These are phyloP conservation scores for Cheilosia vulpina DNA, from an alignment of 2,888 invertebrate genomes.

Conservation along the genomic window DNA sequence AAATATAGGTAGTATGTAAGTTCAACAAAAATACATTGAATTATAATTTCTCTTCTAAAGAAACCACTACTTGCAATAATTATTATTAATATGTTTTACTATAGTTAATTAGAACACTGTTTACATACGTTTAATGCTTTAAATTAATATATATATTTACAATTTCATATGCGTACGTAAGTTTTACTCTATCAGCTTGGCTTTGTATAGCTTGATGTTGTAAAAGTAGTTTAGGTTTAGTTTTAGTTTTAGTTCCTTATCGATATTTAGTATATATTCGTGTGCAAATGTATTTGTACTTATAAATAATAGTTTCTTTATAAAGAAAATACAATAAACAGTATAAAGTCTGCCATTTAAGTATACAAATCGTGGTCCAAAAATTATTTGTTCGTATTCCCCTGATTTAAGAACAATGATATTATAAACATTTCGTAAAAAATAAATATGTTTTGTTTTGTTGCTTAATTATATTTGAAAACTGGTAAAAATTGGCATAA, in stretches of 20 bases:
- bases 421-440: background rate
- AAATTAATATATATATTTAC: conserved; percentile 29
- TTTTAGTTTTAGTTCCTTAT: conserved; percentile 15
- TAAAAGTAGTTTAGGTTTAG: conserved; percentile 14
- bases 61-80: conserved; percentile 1
- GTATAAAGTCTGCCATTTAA: conserved; percentile 29
- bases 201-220: background rate
- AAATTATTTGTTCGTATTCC: conserved; percentile 4
- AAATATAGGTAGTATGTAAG: conserved; percentile 6
- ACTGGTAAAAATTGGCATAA: background rate
- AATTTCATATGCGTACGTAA: background rate
- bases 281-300: conserved; percentile 23
- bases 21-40: conserved; percentile 52
- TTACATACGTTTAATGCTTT: conserved; percentile 25
- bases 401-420: conserved; percentile 1
- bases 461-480: background rate
- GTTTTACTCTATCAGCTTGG: conserved; percentile 7
- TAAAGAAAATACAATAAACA: background rate
- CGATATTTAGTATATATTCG: conserved; percentile 30
- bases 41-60: conserved; percentile 1
- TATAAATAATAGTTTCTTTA: conserved; percentile 23
- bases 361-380: conserved; percentile 46
- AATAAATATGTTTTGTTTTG: background rate
- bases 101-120: conserved; percentile 1
- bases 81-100: background rate